Percentiles rank a stretch among this genome's conserved stretches.
Conservation (phyloP, 2,888 invertebrate species). For the Auanema sp. region DNA sequence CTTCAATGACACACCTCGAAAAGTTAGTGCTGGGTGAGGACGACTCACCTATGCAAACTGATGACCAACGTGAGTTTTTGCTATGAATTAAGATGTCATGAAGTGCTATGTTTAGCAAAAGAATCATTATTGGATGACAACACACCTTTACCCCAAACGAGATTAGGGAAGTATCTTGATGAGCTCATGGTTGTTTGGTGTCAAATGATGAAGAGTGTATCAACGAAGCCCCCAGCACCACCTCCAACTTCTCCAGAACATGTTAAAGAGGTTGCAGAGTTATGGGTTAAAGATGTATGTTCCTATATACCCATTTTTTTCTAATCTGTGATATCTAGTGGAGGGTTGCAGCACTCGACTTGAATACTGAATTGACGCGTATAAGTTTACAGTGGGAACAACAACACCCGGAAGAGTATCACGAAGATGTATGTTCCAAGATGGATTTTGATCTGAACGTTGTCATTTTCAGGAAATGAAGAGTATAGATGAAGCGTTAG, state of each 20-base stretch:
- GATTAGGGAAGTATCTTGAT: slow-evolving; percentile 10
- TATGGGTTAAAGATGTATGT: slow-evolving; percentile 42
- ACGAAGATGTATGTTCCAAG: slow-evolving; percentile 8
- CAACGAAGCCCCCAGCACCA: slow-evolving; percentile 28
- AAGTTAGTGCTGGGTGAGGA: no score
- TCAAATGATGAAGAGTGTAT: slow-evolving; percentile 22
- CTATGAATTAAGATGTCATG: no score
- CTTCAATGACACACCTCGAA: no score
- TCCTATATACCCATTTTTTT: neutral
- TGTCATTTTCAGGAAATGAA: slow-evolving; percentile 13
- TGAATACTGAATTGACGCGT: slow-evolving; percentile 15
- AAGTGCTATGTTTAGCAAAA: neutral
- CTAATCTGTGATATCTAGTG: neutral
- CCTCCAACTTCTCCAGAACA: slow-evolving; percentile 48
- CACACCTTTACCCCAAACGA: neutral
- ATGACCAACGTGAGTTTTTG: no score
- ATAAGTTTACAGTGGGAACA: slow-evolving; percentile 10
- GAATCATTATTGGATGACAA: slow-evolving; percentile 2
- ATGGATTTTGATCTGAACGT: slow-evolving; percentile 1
- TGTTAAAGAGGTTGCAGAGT: slow-evolving; percentile 57
- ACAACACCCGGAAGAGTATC: slow-evolving; percentile 7
- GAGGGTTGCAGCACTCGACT: slow-evolving; percentile 8
- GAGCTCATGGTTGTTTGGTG: slow-evolving; percentile 4
- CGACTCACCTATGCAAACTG: no score
- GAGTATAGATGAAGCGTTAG: slow-evolving; percentile 11